These are phyloP conservation scores for Rhimphoctona megacephalus DNA, from an alignment of 2,888 invertebrate species.

Conservation along the genomic window DNA sequence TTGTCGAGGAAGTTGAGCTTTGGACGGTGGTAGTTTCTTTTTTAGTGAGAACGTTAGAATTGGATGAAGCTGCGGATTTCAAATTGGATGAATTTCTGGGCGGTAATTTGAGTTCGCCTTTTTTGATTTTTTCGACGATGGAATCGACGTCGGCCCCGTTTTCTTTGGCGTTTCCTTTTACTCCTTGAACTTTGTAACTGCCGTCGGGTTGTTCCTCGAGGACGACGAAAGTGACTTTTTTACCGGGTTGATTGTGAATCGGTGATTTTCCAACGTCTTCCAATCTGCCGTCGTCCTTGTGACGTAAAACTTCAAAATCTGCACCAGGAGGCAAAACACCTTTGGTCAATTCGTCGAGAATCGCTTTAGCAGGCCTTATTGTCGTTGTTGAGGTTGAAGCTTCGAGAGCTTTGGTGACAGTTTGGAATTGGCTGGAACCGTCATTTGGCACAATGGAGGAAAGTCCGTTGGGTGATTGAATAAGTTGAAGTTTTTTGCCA, in stretches of 20 bases:
- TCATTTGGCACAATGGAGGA: slow-evolving; percentile 75
- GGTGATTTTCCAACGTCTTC: slow-evolving; percentile 89
- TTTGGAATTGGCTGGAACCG: slow-evolving; percentile 71
- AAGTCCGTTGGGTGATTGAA: slow-evolving; percentile 78
- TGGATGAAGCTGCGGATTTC: slow-evolving; percentile 75
- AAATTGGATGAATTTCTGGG: slow-evolving; percentile 85
- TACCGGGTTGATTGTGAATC: slow-evolving; percentile 88
- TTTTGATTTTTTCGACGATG: slow-evolving; percentile 92
- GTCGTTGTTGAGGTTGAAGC: slow-evolving; percentile 86
- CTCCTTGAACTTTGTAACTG: slow-evolving; percentile 93
- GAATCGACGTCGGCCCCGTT: slow-evolving; percentile 91
- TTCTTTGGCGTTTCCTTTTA: slow-evolving; percentile 91
- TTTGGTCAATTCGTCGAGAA: slow-evolving; percentile 92
- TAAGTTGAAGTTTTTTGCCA: slow-evolving; percentile 90
- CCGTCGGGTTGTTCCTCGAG: slow-evolving; percentile 95
- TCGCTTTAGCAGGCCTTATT: slow-evolving; percentile 88
- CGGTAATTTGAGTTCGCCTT: slow-evolving; percentile 93
- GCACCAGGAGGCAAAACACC: slow-evolving; percentile 92
- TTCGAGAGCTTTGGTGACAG: slow-evolving; percentile 71
- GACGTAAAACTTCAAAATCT: slow-evolving; percentile 93
- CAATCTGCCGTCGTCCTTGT: slow-evolving; percentile 90
- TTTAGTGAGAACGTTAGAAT: slow-evolving; percentile 69
- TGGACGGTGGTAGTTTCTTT: slow-evolving; percentile 76
- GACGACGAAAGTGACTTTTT: slow-evolving; percentile 94
- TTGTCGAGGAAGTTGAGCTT: slow-evolving; percentile 68